These are phyloP conservation scores for Cecidostiba fungosa DNA, from an alignment of 2,888 invertebrate species.

Conservation along the genomic window DNA sequence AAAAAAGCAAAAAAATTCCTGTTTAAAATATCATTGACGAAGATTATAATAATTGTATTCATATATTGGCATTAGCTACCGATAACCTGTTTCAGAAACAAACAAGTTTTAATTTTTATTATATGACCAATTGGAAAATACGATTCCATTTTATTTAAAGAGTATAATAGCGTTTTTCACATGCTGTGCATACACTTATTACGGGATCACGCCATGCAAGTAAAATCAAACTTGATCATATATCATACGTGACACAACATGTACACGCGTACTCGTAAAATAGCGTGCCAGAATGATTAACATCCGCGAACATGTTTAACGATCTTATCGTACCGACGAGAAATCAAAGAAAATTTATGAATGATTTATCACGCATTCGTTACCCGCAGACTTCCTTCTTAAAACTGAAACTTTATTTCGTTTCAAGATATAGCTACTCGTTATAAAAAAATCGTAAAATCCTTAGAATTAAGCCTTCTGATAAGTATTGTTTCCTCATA, in stretches of 20 bases:
- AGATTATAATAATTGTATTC: too few relatives aligned
- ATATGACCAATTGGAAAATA: too few relatives aligned
- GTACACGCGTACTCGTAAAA: background rate
- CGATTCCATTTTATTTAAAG: background rate
- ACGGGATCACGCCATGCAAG: background rate
- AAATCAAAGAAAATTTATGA: background rate
- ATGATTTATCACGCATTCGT: background rate
- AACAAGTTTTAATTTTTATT: too few relatives aligned
- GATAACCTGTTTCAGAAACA: too few relatives aligned
- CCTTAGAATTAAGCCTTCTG: constrained; percentile 6
- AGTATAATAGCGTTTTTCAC: background rate
- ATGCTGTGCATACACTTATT: background rate
- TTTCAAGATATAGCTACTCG: background rate
- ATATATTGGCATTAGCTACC: too few relatives aligned
- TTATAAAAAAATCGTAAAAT: background rate
- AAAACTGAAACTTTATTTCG: background rate
- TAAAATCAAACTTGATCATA: background rate
- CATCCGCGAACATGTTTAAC: background rate
- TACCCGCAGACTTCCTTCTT: background rate
- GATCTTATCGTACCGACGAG: background rate
- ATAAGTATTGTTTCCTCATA: background rate
- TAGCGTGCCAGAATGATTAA: constrained; percentile 13
- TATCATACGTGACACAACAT: constrained; percentile 1
- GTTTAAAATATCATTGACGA: too few relatives aligned
- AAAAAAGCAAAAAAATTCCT: too few relatives aligned